phyloP scores from a whole-genome alignment of 2,888 invertebrate species.

The Caenorhabditis imperialis region DNA sequence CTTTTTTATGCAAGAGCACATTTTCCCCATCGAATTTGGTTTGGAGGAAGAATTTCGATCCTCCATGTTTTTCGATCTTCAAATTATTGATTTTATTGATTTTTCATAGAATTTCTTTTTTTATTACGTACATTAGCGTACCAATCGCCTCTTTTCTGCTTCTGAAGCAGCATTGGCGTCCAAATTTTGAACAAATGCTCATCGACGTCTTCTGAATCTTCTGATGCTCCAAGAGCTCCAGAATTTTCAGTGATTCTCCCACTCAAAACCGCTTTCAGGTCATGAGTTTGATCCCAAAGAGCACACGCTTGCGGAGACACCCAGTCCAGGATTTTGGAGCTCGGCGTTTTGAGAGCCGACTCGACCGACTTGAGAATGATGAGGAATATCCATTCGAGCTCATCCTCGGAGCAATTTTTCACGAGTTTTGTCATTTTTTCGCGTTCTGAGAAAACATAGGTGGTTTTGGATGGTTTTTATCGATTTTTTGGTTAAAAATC shows the following conservation, averaged over 20 bases:
- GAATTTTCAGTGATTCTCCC: slow-evolving; percentile 32
- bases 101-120: too few relatives aligned
- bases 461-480: background rate
- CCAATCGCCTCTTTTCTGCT: slow-evolving; percentile 55
- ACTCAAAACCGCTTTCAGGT: slow-evolving; percentile 35
- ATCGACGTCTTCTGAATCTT: slow-evolving; percentile 14
- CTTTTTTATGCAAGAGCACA: slow-evolving; percentile 70
- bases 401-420: slow-evolving; percentile 55
- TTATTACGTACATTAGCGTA: slow-evolving; percentile 47
- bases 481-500: too few relatives aligned
- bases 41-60: slow-evolving; percentile 70
- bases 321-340: slow-evolving; percentile 52
- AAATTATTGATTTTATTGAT: background rate
- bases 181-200: slow-evolving; percentile 56
- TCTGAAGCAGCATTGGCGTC: slow-evolving; percentile 53
- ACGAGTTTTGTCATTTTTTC: slow-evolving; percentile 39
- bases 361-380: slow-evolving; percentile 62
- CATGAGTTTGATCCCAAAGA: slow-evolving; percentile 44
- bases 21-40: slow-evolving; percentile 77
- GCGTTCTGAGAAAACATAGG: slow-evolving; percentile 24
- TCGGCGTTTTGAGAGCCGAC: slow-evolving; percentile 31
- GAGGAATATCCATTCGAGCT: slow-evolving; percentile 65
- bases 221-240: background rate
- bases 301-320: slow-evolving; percentile 27
- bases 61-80: slow-evolving; percentile 52